Evolutionary conservation across 2,888 invertebrate species (phyloP).

Genomic region (Caenorhabditis sp.): DNA sequence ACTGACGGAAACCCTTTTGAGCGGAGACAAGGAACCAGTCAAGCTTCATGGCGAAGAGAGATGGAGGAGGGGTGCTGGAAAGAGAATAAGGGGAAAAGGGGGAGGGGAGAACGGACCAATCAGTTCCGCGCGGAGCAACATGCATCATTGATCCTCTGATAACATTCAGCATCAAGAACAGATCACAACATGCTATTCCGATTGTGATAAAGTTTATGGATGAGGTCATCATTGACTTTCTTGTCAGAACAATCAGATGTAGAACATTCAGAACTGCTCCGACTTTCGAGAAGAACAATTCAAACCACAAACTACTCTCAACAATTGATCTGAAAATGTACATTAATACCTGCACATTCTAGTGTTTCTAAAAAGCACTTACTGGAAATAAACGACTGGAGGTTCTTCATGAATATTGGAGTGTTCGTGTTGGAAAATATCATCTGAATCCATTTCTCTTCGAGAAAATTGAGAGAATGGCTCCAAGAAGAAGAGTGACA

Average conservation of each 20-base stretch:
- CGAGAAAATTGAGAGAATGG: neutral
- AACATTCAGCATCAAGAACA: slow-evolving; percentile 7
- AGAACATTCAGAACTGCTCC: slow-evolving; percentile 14
- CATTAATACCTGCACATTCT: no score
- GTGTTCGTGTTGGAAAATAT: neutral
- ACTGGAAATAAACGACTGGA: neutral
- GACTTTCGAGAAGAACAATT: neutral
- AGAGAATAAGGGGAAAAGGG: slow-evolving; percentile 1
- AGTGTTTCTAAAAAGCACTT: neutral
- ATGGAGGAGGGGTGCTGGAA: slow-evolving; percentile 24
- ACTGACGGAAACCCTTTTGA: slow-evolving; percentile 27
- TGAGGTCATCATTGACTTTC: slow-evolving; percentile 21
- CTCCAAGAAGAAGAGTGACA: neutral
- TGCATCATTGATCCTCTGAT: neutral
- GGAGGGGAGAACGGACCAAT: slow-evolving; percentile 11
- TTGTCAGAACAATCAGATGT: slow-evolving; percentile 20
- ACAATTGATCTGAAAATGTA: neutral
- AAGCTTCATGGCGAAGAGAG: slow-evolving; percentile 13
- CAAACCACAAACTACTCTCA: neutral
- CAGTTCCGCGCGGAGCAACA: neutral
- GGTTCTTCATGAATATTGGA: neutral
- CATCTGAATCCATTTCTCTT: neutral
- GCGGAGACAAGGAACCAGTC: slow-evolving; percentile 27
- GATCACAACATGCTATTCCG: slow-evolving; percentile 20
- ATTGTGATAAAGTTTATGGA: slow-evolving; percentile 20